A percentile compares a stretch with the other conserved stretches of the same genome.
Conservation (phyloP, 2,888 invertebrate genomes). For the Andrena minutula region DNA sequence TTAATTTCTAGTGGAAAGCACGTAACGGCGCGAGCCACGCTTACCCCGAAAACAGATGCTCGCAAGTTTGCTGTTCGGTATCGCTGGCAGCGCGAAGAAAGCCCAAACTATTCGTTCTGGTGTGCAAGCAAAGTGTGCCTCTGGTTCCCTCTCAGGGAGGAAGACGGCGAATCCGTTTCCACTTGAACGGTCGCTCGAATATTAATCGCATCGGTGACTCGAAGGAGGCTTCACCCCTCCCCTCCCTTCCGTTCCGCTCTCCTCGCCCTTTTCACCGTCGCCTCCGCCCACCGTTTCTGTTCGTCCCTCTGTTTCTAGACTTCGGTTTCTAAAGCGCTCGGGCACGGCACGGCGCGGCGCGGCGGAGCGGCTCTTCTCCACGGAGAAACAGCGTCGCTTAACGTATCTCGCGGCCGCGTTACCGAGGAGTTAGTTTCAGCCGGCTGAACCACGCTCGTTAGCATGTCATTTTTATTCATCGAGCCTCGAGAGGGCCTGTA, state of each 20-base stretch:
- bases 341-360: neutral
- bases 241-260: slow-evolving; percentile 19
- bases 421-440: slow-evolving; percentile 57
- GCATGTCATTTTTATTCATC: slow-evolving; percentile 82
- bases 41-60: neutral
- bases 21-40: neutral
- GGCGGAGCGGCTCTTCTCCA: neutral
- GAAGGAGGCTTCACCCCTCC: slow-evolving; percentile 23
- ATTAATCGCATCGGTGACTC: slow-evolving; percentile 76
- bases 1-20: slow-evolving; percentile 9
- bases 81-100: slow-evolving; percentile 20
- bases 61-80: slow-evolving; percentile 20
- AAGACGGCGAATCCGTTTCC: slow-evolving; percentile 62
- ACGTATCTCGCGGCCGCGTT: slow-evolving; percentile 46
- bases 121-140: slow-evolving; percentile 42
- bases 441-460: slow-evolving; percentile 73
- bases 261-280: slow-evolving; percentile 26
- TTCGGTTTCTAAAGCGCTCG: too few species aligned
- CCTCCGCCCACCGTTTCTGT: neutral
- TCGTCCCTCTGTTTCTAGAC: slow-evolving; percentile 24
- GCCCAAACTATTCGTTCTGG: slow-evolving; percentile 38
- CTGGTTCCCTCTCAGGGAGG: slow-evolving; percentile 5
- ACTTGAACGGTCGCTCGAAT: slow-evolving; percentile 78
- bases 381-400: slow-evolving; percentile 30
- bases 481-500: slow-evolving; percentile 61